Evolutionary conservation across 2,797 vertebrate genomes (phyloP), one percentile per base, ranked within the genome.

Genomic region (Pangasius krempfi): DNA sequence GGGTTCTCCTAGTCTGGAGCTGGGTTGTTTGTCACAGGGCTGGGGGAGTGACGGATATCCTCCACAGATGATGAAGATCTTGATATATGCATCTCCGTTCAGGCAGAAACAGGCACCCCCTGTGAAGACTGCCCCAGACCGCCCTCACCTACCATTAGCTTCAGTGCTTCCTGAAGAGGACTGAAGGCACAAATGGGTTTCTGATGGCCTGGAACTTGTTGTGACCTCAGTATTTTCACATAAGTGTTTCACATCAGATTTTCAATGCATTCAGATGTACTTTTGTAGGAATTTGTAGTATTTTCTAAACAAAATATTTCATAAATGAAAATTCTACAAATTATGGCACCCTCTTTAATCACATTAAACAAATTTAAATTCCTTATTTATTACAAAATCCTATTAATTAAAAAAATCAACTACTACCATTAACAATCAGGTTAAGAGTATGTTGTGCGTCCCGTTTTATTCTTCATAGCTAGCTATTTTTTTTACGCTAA

Each of bases 1-100:
- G 73, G 85, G 89, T 60, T 88, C 85, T 90, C 75, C 84, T 44
- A 88, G 64, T 64, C 68, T 87, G 66, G 73, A 52, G 79, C 52
- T 76, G 75, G 47, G 73, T n/a, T 82, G 50, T 75, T 85, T 72
- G 62, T 73, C 75, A 75, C 87, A 54, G 56, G 72, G 75, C 70
- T 78, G 50, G 76, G 83, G 68, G 60, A 89, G 58, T 92, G 91
- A 92, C 90, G 81, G 78, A 92, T 92, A 87, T 87, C 88, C 88
- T 89, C 66, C 88, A 87, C 76, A 86, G 88, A 89, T 89, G 89
- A 90, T 90, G 86, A 92, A 91, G 91, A 90, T 92, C 88, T 81
- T 85, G 90, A 89, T 90, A 88, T 88, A 87, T 91, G 90, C 90
- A 90, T 91, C 87, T 87, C 89, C 82, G 64, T 88, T 91, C 87